These are phyloP conservation scores for Anneissia japonica DNA, from an alignment of 35 echinoderm and acorn worm species.

Conservation along the genomic window DNA sequence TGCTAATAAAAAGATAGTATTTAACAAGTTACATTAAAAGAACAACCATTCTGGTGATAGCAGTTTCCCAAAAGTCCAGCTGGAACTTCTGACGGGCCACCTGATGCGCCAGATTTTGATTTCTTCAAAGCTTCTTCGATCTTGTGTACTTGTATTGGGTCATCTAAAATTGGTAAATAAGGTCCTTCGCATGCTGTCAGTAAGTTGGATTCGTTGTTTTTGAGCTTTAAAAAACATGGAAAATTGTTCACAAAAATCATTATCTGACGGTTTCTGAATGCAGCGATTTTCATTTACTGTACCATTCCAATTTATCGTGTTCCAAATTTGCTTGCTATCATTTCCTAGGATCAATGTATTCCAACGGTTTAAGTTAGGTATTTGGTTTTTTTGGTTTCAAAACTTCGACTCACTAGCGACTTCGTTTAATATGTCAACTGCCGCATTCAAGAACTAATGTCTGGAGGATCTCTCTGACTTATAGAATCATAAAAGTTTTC, in stretches of 20 bases:
- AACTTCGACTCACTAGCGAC: not conserved
- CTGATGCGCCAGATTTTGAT: not conserved
- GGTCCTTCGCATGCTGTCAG: not conserved
- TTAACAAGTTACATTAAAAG: not conserved
- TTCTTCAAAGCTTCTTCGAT: not conserved
- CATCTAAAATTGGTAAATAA: not conserved
- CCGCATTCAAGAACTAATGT: no score
- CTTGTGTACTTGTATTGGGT: not conserved
- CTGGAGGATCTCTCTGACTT: no score
- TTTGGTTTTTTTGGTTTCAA: not conserved
- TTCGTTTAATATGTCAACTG: not conserved
- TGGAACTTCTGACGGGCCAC: not conserved
- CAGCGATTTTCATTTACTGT: not conserved
- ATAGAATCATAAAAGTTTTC: no score
- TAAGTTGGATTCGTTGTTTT: not conserved
- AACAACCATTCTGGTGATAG: not conserved
- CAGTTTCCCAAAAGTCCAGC: not conserved
- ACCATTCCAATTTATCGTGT: not conserved
- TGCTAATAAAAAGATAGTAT: not conserved
- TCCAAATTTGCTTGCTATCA: not conserved
- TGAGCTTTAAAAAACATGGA: not conserved
- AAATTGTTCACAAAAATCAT: not conserved
- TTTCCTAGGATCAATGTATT: not conserved
- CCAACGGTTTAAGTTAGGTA: not conserved
- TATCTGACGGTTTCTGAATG: not conserved